Evolutionary conservation across 2,888 invertebrate species (phyloP), one percentile per base, ranked within the genome.

Genomic region (Imbricaverruca yamaguchii): DNA sequence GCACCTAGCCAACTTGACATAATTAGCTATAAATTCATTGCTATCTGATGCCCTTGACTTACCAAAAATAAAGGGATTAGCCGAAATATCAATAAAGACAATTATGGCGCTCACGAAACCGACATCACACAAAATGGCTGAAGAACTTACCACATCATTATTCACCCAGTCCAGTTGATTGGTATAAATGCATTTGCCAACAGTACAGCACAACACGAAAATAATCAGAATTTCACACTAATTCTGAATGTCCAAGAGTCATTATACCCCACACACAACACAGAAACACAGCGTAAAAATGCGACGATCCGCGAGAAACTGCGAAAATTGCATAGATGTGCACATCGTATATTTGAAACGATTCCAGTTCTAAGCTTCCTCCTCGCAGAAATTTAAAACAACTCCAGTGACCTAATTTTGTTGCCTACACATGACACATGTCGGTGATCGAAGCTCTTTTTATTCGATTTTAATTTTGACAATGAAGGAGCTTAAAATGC

Each of bases 301-400:
- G 25, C 69, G 39, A 69, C 39, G 69, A 69, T 39, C 69, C 12
- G 15, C 69, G 69, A 69, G 39, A 69, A 69, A 3, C 69, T 69
- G 39, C 69, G 69, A 69, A 69, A 69, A 69, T 69, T 69, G 39
- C 23, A 25, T 69, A 69, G 69, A 15, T 69, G 69, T 69, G 69
- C 13, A 25, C 11, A 69, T 23, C 7, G 23, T 39, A 15, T 11
- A 67, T 23, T 67, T 25, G 12, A 67, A 67, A 67, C 23, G 23
- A 25, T 11, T 67, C n/a, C 39, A 39, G 39, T 39, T 39, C 39
- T 39, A 39, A 39, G 39, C 39, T 39, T 39, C 39, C 39, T 39
- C 39, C 4, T 39, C 39, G 39, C 4, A 39, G 39, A 4, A 3
- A 39, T 39, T 39, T 39, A 39, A 39, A 39, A 39, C 39, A 39